A percentile compares a stretch with the other conserved stretches of the same genome.
phyloP scores from a whole-genome alignment of 2,888 invertebrate species.

The Hirtodrosophila duncani region DNA sequence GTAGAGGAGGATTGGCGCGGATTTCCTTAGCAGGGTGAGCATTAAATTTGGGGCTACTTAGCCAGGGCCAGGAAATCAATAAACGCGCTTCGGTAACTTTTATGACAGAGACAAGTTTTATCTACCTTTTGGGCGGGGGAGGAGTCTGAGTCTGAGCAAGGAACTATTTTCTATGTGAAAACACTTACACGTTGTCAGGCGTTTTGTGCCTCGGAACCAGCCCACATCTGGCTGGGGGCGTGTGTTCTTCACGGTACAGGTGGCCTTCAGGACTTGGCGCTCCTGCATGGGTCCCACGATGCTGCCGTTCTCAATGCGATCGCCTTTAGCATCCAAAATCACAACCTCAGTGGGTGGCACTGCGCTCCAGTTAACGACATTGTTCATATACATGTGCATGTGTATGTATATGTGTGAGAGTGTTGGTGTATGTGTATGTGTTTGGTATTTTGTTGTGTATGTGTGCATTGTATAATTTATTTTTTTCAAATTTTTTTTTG shows the following conservation, averaged over 20 bases:
- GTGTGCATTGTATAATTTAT: conserved; percentile 34
- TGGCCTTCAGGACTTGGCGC: conserved; percentile 75
- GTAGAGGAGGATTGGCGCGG: not conserved
- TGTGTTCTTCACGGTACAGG: conserved; percentile 84
- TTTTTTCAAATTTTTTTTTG: conserved; percentile 27
- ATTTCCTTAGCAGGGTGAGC: conserved; percentile 26
- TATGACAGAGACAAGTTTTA: conserved; percentile 47
- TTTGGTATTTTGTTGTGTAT: conserved; percentile 24
- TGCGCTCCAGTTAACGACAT: conserved; percentile 58
- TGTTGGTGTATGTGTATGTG: conserved; percentile 7
- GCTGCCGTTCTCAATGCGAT: conserved; percentile 81
- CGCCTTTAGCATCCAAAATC: conserved; percentile 83
- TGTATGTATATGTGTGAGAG: conserved; percentile 14
- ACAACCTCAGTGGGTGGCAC: conserved; percentile 89
- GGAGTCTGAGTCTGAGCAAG: conserved; percentile 27
- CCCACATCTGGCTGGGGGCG: conserved; percentile 90
- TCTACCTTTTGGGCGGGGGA: too few relatives aligned
- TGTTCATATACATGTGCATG: conserved; percentile 17
- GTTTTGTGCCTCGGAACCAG: conserved; percentile 89
- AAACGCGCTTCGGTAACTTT: conserved; percentile 59
- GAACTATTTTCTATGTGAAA: conserved; percentile 1
- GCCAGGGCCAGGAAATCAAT: conserved; percentile 44
- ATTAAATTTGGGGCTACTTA: conserved; percentile 64
- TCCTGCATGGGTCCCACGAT: conserved; percentile 78
- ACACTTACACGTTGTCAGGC: conserved; percentile 80